Conservation (phyloP, 1,140 invertebrate genomes). For the Lordiphosa clarofinis region DNA sequence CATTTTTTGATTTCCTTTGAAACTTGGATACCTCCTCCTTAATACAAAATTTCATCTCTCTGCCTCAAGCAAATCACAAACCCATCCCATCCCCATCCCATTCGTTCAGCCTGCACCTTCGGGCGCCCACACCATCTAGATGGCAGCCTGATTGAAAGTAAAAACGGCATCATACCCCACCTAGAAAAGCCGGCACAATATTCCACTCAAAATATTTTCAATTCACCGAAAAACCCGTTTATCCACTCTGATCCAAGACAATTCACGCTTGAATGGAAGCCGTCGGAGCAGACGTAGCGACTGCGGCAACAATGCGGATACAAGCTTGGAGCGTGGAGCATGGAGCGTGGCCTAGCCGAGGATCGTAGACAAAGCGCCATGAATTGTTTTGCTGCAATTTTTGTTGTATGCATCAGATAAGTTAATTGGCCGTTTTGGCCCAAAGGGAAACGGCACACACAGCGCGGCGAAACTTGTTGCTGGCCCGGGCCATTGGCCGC, state of each 20-base stretch:
- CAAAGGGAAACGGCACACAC: constrained; percentile 56
- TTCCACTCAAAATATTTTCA: not conserved
- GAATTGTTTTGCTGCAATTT: constrained; percentile 29
- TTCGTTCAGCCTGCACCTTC: not conserved
- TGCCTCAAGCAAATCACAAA: too few species aligned
- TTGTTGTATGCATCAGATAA: constrained; percentile 57
- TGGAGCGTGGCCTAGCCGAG: constrained; percentile 22
- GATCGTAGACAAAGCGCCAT: constrained; percentile 53
- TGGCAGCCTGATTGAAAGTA: constrained; percentile 3
- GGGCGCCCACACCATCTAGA: constrained; percentile 4
- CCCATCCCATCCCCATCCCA: too few species aligned
- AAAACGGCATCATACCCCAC: constrained; percentile 8
- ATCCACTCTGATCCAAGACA: constrained; percentile 2
- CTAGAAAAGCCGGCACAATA: constrained; percentile 9
- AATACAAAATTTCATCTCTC: too few species aligned
- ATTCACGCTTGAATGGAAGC: constrained; percentile 13
- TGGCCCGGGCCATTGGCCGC: constrained; percentile 28
- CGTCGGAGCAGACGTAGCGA: constrained; percentile 21
- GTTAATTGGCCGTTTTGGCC: constrained; percentile 74
- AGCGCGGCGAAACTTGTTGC: constrained; percentile 39
- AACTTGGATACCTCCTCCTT: too few species aligned
- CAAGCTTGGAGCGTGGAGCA: constrained; percentile 6
- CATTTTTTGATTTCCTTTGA: too few species aligned
- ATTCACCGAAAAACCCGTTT: constrained; percentile 3
- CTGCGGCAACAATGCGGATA: constrained; percentile 46